phyloP scores from a whole-genome alignment of 2,797 vertebrate genomes.

The Fundulus diaphanus region DNA sequence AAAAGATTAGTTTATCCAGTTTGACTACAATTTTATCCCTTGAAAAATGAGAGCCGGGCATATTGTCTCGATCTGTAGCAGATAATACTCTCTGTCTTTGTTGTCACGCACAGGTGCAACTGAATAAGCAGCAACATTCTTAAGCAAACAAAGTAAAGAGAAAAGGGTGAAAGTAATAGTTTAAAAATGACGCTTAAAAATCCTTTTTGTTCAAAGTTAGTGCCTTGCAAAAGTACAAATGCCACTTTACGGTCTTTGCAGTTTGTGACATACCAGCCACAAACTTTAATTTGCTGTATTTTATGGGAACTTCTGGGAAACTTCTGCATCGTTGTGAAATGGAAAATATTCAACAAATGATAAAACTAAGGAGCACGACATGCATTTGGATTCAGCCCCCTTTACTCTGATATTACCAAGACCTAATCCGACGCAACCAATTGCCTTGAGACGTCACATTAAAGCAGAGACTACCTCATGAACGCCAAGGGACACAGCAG shows the following conservation, averaged over 20 bases:
- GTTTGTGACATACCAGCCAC: not conserved
- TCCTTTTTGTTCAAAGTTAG: not conserved
- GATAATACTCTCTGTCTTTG: slow-evolving; percentile 52
- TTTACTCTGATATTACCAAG: not conserved
- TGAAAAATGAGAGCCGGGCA: slow-evolving; percentile 61
- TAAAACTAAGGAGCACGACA: not conserved
- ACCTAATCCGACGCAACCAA: not conserved
- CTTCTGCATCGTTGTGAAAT: not conserved
- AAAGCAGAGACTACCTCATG: too few species aligned
- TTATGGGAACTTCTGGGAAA: not conserved
- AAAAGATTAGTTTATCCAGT: slow-evolving; percentile 74
- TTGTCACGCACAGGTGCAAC: slow-evolving; percentile 66
- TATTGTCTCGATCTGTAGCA: slow-evolving; percentile 68
- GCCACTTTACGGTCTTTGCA: not conserved
- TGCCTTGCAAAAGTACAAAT: not conserved
- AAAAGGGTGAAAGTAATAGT: slow-evolving; percentile 54
- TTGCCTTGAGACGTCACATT: too few species aligned
- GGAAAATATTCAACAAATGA: not conserved
- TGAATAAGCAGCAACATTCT: slow-evolving; percentile 49
- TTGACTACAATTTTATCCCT: slow-evolving; percentile 71
- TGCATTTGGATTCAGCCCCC: not conserved
- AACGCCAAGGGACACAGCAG: too few species aligned
- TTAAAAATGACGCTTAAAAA: slow-evolving; percentile 62
- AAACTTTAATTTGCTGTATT: not conserved
- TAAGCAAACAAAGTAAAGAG: slow-evolving; percentile 50